Base-by-base conservation (phyloP, 2,888 invertebrate species). In the Ennomos erosarius region DNA sequence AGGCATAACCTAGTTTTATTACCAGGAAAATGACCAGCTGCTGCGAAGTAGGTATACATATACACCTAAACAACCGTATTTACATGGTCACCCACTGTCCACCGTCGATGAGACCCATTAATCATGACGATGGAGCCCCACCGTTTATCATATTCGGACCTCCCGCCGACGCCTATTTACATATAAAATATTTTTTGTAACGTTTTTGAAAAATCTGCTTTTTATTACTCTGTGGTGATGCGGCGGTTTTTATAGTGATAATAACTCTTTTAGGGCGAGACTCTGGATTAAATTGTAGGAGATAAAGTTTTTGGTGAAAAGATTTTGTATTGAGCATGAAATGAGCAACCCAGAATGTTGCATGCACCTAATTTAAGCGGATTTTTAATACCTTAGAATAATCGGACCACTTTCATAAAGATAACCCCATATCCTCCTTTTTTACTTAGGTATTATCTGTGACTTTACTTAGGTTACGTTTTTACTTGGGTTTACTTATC, bases 111-210 rank as follows among this genome's bases (percentile, higher is more conserved):
- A 70, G 47, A 59, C 39, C 64, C 78, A 78, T 81, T 78, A 76
- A 80, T 81, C 80, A 79, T 68, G 40, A n/a, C 47, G 60, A 59
- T 63, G 69, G 68, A 46, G 58, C 55, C 58, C 39, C 59, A 43
- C 59, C 76, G 69, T 84, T 80, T 73, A 82, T 85, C 81, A 82
- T 67, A 63, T 74, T 75, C 67, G 68, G 71, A 65, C 67, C 62
- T 36, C 68, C 67, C 67, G 68, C 65, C 70, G 70, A 64, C 71
- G 62, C 66, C 70, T 83, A 76, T 84, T 81, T 81, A 79, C 74
- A 77, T 76, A 45, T 16, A 16, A 16, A 16, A 16, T 53, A 78
- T 74, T 76, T 74, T 73, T 73, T 65, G 64, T 62, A 61, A 58
- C 56, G 50, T 64, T 63, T 70, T 69, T 67, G 60, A 72, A 74